Conservation (phyloP, 2,113 vertebrate species). For the Oxygymnocypris stewartii region DNA sequence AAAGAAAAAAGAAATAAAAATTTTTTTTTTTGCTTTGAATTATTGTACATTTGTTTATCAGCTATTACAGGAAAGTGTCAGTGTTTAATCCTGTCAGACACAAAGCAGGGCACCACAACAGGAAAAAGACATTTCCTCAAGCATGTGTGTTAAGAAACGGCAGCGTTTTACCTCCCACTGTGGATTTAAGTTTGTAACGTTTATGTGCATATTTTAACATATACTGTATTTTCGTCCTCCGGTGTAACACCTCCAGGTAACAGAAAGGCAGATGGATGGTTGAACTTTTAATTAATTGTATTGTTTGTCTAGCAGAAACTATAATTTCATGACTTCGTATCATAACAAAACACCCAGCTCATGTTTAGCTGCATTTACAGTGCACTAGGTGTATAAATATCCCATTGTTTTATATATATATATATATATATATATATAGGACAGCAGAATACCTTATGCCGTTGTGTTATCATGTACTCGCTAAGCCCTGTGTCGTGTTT, state of each 20-base stretch:
- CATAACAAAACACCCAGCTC: not conserved
- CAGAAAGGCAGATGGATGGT: not conserved
- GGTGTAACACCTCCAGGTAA: not conserved
- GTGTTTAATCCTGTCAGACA: not conserved
- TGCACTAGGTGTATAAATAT: not conserved
- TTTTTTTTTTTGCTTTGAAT: not conserved
- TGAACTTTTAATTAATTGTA: not conserved
- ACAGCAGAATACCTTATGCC: not conserved
- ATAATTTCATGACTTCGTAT: not conserved
- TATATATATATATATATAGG: too few species aligned
- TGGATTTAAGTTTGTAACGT: not conserved
- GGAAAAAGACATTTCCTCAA: constrained; percentile 20
- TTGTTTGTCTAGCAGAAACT: not conserved
- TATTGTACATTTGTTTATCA: not conserved
- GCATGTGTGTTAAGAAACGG: not conserved
- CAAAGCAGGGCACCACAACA: not conserved
- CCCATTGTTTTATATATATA: not conserved
- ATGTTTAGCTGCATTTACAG: not conserved
- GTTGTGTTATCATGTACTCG: not conserved
- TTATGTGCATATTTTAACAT: not conserved
- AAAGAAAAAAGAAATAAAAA: too few species aligned
- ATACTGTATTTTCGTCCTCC: not conserved
- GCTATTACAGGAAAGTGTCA: not conserved
- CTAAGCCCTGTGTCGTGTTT: constrained; percentile 10
- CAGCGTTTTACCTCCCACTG: not conserved